Evolutionary conservation across 2,888 invertebrate genomes (phyloP), one percentile per base, ranked within the genome.

Genomic region (Lasiommata megera): DNA sequence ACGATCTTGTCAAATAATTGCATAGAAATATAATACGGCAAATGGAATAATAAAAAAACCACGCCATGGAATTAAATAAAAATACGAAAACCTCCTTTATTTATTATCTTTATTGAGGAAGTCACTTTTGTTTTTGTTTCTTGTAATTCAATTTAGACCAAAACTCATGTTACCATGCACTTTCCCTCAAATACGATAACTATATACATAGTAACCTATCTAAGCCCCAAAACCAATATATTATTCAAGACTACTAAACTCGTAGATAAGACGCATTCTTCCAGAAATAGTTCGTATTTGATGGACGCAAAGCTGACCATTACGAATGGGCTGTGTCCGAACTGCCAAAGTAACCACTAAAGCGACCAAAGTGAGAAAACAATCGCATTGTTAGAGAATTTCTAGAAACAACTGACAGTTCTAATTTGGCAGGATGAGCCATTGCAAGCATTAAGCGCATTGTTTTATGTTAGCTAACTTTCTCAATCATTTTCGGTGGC

Each of bases 231-330:
- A 60, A 65, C 65, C 63, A 62, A 66, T 66, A 66, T 63, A 63
- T n/a, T n/a, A n/a, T 65, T 60, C 59, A 62, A 62, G 59, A 62
- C 57, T 44, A 60, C 57, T 54, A 52, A 57, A 57, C 60, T 56
- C 46, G 28, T 31, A 56, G 50, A 58, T 51, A 69, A 73, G 70
- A 72, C 69, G 69, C 69, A 71, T 79, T 76, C 77, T 79, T 78
- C 67, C 63, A 55, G 71, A 72, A 73, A 75, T 75, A 72, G 70
- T 70, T 75, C 71, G 74, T 76, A 74, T 71, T 82, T 88, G 88
- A 88, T 78, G 83, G 87, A 87, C 87, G 80, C 75, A 79, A 75
- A 82, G 79, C 79, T 80, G 81, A 79, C 85, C 85, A 77, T 74
- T 74, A 68, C 72, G 68, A 68, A 74, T 72, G 74, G 76, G 74